Evolutionary conservation across 2,888 invertebrate genomes (phyloP).

Genomic region (Patella ulyssiponensis): DNA sequence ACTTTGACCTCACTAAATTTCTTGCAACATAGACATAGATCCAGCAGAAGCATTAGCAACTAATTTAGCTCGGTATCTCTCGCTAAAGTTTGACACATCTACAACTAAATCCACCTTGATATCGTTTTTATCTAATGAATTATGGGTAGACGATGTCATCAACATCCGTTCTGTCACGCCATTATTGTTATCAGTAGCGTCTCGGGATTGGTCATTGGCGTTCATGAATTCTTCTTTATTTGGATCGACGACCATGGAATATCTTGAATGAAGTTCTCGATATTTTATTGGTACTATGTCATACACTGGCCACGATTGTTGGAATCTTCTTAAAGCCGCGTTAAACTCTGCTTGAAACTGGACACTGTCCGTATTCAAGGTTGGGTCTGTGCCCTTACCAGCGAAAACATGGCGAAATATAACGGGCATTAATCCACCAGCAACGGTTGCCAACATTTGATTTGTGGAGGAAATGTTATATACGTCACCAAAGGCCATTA

Average conservation of each 20-base stretch:
- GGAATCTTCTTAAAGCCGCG: constrained; percentile 21
- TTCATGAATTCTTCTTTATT: not conserved
- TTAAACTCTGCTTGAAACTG: constrained; percentile 45
- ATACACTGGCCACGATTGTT: not conserved
- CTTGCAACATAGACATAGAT: not conserved
- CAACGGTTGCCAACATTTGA: constrained; percentile 55
- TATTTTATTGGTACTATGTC: not conserved
- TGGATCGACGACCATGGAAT: not conserved
- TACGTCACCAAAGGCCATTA: constrained; percentile 54
- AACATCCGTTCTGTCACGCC: not conserved
- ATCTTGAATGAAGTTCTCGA: not conserved
- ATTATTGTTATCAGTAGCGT: not conserved
- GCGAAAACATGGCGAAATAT: constrained; percentile 51
- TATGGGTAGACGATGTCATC: not conserved
- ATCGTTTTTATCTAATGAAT: not conserved
- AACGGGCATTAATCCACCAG: constrained; percentile 54
- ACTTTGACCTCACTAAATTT: not conserved
- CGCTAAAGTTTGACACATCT: not conserved
- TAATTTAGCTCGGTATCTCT: not conserved
- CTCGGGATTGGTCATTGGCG: not conserved
- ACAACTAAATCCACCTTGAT: not conserved
- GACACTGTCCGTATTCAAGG: constrained; percentile 54
- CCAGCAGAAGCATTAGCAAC: not conserved
- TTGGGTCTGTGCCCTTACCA: constrained; percentile 41
- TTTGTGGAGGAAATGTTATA: constrained; percentile 56